Conservation (phyloP, 2,888 invertebrate genomes). For the Prenolepis imparis region DNA sequence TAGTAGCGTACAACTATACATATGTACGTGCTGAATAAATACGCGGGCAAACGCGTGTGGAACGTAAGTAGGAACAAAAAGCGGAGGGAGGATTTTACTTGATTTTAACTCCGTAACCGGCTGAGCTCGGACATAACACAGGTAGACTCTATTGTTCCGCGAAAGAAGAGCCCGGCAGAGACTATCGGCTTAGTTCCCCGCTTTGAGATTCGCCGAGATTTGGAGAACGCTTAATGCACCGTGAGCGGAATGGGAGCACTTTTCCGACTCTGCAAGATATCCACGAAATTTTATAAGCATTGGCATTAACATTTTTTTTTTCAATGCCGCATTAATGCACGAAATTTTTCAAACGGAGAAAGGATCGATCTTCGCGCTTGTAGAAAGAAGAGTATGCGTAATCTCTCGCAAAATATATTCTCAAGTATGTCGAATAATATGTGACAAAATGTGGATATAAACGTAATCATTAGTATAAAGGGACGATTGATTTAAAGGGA, state of each 20-base stretch:
- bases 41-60: constrained; percentile 33
- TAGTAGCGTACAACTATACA: neutral
- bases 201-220: constrained; percentile 60
- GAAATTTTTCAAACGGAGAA: neutral
- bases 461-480: constrained; percentile 28
- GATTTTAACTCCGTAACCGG: constrained; percentile 72
- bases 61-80: constrained; percentile 60
- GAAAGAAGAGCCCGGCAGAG: constrained; percentile 63
- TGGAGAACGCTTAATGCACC: constrained; percentile 67
- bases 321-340: neutral
- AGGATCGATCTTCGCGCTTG: neutral
- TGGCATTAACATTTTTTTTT: constrained; percentile 16
- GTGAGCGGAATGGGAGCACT: constrained; percentile 20
- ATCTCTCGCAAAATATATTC: neutral
- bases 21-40: constrained; percentile 35
- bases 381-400: neutral
- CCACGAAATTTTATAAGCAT: constrained; percentile 25
- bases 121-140: constrained; percentile 52
- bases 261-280: constrained; percentile 44
- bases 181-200: constrained; percentile 74
- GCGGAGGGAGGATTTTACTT: constrained; percentile 73
- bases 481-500: neutral
- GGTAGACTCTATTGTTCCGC: constrained; percentile 70
- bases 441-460: neutral
- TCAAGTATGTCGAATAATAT: constrained; percentile 8